Conservation (phyloP, 2,113 vertebrate genomes). For the Macrotus californicus region DNA sequence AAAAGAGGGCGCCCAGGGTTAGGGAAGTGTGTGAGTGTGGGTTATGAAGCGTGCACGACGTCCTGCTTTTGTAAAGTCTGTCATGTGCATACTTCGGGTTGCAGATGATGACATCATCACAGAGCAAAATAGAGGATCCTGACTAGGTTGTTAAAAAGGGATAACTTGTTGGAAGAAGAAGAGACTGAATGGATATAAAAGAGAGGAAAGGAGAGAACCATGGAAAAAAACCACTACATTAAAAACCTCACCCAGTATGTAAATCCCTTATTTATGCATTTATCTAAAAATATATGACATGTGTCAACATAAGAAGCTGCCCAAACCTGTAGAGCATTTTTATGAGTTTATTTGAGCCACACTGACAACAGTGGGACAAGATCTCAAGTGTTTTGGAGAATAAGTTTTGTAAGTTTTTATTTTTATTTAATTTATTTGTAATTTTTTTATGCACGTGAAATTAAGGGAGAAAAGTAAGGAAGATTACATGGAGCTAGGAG, state of each 20-base stretch:
- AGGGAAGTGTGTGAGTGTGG: not conserved
- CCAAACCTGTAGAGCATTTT: not conserved
- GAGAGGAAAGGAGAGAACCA: not conserved
- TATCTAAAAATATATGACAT: not conserved
- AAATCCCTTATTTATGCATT: not conserved
- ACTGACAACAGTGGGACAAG: too few relatives aligned
- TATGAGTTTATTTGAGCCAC: not conserved
- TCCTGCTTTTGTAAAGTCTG: not conserved
- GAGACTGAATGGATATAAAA: not conserved
- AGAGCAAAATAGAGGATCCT: not conserved
- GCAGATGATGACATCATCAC: not conserved
- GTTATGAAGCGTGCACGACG: not conserved
- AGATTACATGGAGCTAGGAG: not conserved
- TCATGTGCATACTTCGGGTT: not conserved
- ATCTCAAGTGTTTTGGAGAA: not conserved
- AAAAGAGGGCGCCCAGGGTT: not conserved
- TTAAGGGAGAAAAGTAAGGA: not conserved
- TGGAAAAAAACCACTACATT: not conserved
- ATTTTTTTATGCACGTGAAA: not conserved
- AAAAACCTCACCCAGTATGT: not conserved
- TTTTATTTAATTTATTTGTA: too few relatives aligned
- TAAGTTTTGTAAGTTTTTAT: not conserved
- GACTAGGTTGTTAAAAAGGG: not conserved
- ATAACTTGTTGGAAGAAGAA: not conserved
- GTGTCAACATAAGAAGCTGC: not conserved